Base-by-base conservation (phyloP, 2,113 vertebrate genomes). In the Galeopterus variegatus region DNA sequence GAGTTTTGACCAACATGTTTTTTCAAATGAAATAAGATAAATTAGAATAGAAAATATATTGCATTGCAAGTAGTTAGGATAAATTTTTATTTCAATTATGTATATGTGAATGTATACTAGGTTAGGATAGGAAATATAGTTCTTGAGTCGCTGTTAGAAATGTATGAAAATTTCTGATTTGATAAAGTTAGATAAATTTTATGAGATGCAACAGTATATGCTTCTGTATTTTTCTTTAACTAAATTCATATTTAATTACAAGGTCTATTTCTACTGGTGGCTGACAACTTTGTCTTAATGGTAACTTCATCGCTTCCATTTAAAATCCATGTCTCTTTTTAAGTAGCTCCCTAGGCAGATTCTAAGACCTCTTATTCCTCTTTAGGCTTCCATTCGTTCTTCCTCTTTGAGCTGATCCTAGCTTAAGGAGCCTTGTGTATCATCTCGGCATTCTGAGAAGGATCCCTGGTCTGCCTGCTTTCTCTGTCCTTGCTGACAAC, bases 11-110 rank as follows among this genome's bases (percentile, higher is more conserved):
- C 48, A 90, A 54, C 18, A 58, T 77, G 70, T 72, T 96, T 90
- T 65, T 94, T 13, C 28, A 88, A 92, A 50, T 64, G 19, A 85
- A 91, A 85, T 72, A 56, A 94, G 73, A 67, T 23, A 86, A 31
- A 54, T 82, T 89, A 82, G 26, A 10, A 65, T 28, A 94, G 60
- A 76, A 83, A 93, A 73, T 24, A 76, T 4, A 70, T 52, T 56
- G 9, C 17, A n/a, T 28, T 83, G 9, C 8, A 82, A 64, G 19
- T 56, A 83, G 50, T 33, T 41, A 33, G 21, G 80, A 23, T 17
- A 52, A 36, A 67, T 23, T 41, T 92, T 80, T 93, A 24, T 85
- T 93, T 94, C 24, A 36, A 6, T 93, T 93, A 36, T 48, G 18
- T 26, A 15, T 26, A 26, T 48, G 73, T 87, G 26, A 77, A 41